phyloP scores from a whole-genome alignment of 1,140 invertebrate genomes.

The Thrips palmi region DNA sequence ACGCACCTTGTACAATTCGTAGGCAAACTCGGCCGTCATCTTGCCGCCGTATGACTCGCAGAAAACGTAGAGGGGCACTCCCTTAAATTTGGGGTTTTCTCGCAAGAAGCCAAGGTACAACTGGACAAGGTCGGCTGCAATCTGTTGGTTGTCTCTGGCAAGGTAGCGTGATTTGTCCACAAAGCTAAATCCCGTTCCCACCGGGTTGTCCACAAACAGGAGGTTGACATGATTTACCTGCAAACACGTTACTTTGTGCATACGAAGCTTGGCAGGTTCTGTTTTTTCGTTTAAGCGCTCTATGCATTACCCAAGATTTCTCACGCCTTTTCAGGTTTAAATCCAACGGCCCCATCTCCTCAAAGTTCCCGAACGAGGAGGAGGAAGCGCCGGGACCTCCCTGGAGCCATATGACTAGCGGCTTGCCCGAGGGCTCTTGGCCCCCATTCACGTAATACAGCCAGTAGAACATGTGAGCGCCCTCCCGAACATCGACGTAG shows the following conservation, averaged over 20 bases:
- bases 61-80: constrained; percentile 58
- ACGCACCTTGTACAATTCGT: too few relatives aligned
- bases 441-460: constrained; percentile 56
- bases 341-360: constrained; percentile 53
- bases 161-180: constrained; percentile 35
- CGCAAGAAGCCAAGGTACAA: constrained; percentile 44
- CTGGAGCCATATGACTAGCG: constrained; percentile 61
- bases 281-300: constrained; percentile 3
- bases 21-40: constrained; percentile 64
- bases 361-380: constrained; percentile 59
- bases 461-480: constrained; percentile 71
- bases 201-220: constrained; percentile 74
- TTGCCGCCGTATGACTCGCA: constrained; percentile 80
- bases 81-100: constrained; percentile 41
- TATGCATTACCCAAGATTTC: constrained; percentile 47
- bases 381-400: constrained; percentile 57
- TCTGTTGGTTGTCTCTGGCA: constrained; percentile 46
- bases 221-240: constrained; percentile 60
- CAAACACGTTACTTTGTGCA: too few relatives aligned
- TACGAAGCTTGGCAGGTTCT: too few relatives aligned
- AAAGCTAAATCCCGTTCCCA: constrained; percentile 76
- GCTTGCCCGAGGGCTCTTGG: constrained; percentile 37
- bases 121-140: constrained; percentile 56
- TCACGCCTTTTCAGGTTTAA: constrained; percentile 40
- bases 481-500: constrained; percentile 40